Evolutionary conservation across 2,797 vertebrate genomes (phyloP).

Genomic region (Lacerta agilis): DNA sequence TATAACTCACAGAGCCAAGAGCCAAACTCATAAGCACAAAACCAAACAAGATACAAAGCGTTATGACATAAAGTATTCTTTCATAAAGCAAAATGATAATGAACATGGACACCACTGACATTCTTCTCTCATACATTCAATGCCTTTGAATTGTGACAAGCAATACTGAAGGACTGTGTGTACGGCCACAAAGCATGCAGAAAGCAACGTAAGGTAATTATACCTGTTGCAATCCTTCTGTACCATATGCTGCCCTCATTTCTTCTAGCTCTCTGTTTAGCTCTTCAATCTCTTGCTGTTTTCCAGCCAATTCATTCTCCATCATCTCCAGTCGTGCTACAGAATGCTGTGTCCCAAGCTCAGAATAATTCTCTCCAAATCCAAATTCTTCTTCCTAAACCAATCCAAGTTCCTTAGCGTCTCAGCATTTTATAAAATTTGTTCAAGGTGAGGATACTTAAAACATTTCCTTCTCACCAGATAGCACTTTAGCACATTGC

Average conservation of each 20-base stretch:
- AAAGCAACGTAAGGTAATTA: constrained; percentile 67
- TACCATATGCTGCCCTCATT: constrained; percentile 86
- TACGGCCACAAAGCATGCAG: constrained; percentile 54
- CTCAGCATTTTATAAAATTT: constrained; percentile 58
- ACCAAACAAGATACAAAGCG: constrained; percentile 42
- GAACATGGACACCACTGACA: background rate
- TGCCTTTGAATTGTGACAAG: background rate
- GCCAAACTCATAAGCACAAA: constrained; percentile 3
- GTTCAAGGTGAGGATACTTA: constrained; percentile 56
- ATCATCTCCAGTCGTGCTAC: constrained; percentile 78
- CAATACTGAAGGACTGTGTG: constrained; percentile 33
- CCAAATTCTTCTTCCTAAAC: constrained; percentile 91
- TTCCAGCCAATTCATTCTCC: constrained; percentile 86
- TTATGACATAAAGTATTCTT: constrained; percentile 19
- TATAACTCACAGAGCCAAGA: background rate
- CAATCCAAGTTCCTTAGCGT: constrained; percentile 74
- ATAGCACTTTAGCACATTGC: constrained; percentile 65
- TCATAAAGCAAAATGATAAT: background rate
- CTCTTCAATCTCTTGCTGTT: constrained; percentile 87
- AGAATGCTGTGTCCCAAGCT: constrained; percentile 77
- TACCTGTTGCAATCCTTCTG: constrained; percentile 94
- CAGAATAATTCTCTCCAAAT: constrained; percentile 77
- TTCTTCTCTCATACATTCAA: background rate
- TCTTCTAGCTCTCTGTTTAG: constrained; percentile 90
- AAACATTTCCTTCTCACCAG: constrained; percentile 41